Conservation (phyloP, 2,888 invertebrate species). For the Omphaloscelis lunosa region DNA sequence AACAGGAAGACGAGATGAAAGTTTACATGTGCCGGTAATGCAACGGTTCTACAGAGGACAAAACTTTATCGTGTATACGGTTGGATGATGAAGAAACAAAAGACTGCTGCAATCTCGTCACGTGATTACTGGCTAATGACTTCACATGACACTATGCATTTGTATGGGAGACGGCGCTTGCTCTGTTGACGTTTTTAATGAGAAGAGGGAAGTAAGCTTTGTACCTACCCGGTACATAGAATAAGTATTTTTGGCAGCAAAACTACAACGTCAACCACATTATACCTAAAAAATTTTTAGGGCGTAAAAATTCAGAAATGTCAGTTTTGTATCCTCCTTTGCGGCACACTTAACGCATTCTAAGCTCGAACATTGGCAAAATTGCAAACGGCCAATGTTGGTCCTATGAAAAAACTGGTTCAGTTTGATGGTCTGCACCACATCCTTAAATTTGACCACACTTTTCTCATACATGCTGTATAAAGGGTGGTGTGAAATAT, state of each 20-base stretch:
- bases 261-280: neutral
- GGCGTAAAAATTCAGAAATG: neutral
- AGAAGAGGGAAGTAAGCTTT: slow-evolving; percentile 68
- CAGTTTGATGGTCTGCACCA: neutral
- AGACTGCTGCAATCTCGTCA: slow-evolving; percentile 67
- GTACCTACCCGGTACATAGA: slow-evolving; percentile 51
- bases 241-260: neutral
- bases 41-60: slow-evolving; percentile 42
- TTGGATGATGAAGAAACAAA: slow-evolving; percentile 64
- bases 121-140: slow-evolving; percentile 78
- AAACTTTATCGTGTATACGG: slow-evolving; percentile 61
- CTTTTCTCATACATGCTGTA: too few species aligned
- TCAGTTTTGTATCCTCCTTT: neutral
- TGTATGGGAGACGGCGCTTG: slow-evolving; percentile 68
- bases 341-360: neutral
- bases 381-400: neutral
- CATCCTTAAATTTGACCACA: neutral
- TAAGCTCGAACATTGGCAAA: neutral
- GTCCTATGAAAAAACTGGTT: neutral
- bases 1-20: slow-evolving; percentile 36
- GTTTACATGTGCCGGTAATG: slow-evolving; percentile 33
- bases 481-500: neutral
- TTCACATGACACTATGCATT: slow-evolving; percentile 71
- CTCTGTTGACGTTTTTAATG: slow-evolving; percentile 77
- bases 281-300: neutral